Evolutionary conservation across 2,797 vertebrate species (phyloP).

Genomic region (Graptemys geographica): DNA sequence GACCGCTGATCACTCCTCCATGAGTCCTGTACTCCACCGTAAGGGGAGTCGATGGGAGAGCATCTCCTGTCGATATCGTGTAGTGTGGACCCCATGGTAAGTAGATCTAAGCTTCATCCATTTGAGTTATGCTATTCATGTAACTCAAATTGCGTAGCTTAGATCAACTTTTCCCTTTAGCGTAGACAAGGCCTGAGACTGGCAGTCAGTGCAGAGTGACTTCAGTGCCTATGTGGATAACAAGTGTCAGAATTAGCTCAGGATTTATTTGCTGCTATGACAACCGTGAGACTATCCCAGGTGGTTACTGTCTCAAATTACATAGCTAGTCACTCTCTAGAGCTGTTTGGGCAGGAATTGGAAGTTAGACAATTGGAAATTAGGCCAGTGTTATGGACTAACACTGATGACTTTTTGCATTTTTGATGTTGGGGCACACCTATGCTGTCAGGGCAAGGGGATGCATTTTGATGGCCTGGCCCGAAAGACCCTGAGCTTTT

Average conservation of each 20-base stretch:
- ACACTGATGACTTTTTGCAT: neutral
- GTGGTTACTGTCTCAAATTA: neutral
- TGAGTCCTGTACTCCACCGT: no score
- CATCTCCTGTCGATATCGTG: no score
- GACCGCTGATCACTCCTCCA: no score
- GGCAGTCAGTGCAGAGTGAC: neutral
- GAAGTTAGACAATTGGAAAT: neutral
- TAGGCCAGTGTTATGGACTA: neutral
- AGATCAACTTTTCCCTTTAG: no score
- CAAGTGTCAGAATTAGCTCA: neutral
- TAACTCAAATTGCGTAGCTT: no score
- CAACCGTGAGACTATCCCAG: neutral
- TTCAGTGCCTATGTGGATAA: neutral
- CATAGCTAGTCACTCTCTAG: neutral
- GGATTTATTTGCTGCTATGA: neutral
- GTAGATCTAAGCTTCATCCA: no score
- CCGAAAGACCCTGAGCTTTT: neutral
- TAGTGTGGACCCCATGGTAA: no score
- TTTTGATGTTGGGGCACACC: neutral
- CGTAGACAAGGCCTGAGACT: neutral
- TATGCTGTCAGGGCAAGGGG: neutral
- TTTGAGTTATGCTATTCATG: no score
- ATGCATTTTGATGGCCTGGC: neutral
- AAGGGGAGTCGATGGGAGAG: no score
- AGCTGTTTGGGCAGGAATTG: accelerated